These are phyloP conservation scores for Neotoxoptera formosana DNA, from an alignment of 1,140 invertebrate species.

Conservation along the genomic window DNA sequence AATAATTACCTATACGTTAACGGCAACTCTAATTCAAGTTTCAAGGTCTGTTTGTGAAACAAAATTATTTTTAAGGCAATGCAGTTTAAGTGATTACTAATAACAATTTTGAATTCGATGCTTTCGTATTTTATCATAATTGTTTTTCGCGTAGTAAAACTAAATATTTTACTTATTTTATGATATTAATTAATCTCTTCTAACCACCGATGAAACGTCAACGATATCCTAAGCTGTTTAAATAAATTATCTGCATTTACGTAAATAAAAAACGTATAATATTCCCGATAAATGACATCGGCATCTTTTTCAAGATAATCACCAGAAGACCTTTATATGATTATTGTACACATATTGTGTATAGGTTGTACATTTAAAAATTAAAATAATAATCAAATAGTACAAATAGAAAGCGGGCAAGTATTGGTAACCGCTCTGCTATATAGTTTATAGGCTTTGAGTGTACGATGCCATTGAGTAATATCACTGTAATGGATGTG, in stretches of 20 bases:
- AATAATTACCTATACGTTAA: background rate
- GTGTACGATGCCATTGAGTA: too few relatives aligned
- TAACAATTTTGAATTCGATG: background rate
- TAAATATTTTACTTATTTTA: background rate
- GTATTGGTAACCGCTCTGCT: too few relatives aligned
- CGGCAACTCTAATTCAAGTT: background rate
- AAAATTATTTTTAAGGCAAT: conserved; percentile 1
- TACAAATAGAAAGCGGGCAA: too few relatives aligned
- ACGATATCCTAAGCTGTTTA: background rate
- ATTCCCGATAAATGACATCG: too few relatives aligned
- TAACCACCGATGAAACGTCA: too few relatives aligned
- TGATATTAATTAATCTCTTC: background rate
- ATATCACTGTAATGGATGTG: background rate
- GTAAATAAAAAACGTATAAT: background rate
- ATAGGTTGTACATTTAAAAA: too few relatives aligned
- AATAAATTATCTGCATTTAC: background rate
- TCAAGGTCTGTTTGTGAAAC: background rate
- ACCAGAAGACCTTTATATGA: background rate
- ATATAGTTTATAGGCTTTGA: too few relatives aligned
- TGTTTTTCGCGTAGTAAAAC: background rate
- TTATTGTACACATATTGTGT: too few relatives aligned
- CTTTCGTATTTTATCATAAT: background rate
- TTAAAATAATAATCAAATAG: too few relatives aligned
- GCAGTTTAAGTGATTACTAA: background rate
- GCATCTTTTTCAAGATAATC: background rate